Conservation (phyloP, 1,140 invertebrate species). For the Drosophila tropicalis region DNA sequence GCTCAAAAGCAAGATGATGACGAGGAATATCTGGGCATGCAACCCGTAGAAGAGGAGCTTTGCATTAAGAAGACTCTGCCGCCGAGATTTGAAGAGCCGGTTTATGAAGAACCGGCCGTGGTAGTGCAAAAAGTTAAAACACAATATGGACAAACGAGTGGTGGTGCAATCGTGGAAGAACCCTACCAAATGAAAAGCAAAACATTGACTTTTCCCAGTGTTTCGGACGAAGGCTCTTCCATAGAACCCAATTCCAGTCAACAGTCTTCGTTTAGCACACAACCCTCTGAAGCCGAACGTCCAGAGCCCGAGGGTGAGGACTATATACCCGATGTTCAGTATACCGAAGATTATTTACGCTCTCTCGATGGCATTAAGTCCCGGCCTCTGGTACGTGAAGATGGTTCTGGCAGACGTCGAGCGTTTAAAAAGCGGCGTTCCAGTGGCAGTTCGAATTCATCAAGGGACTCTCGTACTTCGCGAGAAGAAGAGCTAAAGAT, state of each 20-base stretch:
- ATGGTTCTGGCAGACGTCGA: constrained; percentile 85
- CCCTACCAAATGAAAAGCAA: constrained; percentile 53
- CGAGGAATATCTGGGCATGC: constrained; percentile 52
- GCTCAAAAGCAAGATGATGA: constrained; percentile 42
- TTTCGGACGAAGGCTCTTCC: constrained; percentile 79
- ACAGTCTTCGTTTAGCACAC: constrained; percentile 75
- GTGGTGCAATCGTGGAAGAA: constrained; percentile 36
- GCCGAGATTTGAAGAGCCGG: constrained; percentile 51
- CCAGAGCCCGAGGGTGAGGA: constrained; percentile 78
- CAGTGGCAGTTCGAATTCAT: constrained; percentile 84
- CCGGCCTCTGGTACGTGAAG: constrained; percentile 85
- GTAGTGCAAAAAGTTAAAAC: constrained; percentile 73
- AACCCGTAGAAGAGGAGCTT: constrained; percentile 67
- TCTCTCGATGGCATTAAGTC: constrained; percentile 86
- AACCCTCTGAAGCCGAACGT: constrained; percentile 65
- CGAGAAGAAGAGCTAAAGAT: constrained; percentile 86
- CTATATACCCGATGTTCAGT: constrained; percentile 56
- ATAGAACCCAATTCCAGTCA: constrained; percentile 69
- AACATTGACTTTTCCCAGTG: constrained; percentile 63
- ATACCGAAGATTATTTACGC: constrained; percentile 82
- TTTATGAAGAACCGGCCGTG: constrained; percentile 26
- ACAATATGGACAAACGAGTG: constrained; percentile 66
- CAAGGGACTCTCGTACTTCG: constrained; percentile 84
- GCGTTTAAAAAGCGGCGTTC: constrained; percentile 86
- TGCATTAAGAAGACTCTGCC: constrained; percentile 61